Conservation (phyloP, 2,797 vertebrate genomes). For the Coregonus sp. region DNA sequence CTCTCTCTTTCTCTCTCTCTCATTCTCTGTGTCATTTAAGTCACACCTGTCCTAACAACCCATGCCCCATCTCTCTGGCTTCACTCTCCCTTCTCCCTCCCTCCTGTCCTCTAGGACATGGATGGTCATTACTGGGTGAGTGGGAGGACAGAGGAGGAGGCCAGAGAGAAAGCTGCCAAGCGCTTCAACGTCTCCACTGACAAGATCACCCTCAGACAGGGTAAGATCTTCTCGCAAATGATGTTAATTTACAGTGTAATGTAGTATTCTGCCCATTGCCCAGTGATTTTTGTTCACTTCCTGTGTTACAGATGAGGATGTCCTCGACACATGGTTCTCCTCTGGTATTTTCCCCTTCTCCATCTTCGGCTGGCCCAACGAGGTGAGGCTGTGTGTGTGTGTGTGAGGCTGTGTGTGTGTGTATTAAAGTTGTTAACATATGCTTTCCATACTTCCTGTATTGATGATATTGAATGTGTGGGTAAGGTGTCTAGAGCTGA, state of each 20-base stretch:
- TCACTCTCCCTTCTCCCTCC: not conserved
- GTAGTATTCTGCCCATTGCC: not conserved
- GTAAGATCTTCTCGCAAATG: slow-evolving; percentile 54
- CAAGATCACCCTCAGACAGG: slow-evolving; percentile 85
- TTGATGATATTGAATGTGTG: not conserved
- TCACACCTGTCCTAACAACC: not conserved
- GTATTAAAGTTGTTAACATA: too few relatives aligned
- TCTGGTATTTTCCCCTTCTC: slow-evolving; percentile 93
- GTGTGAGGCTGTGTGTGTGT: slow-evolving; percentile 5
- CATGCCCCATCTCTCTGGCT: slow-evolving; percentile 8
- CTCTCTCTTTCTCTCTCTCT: not conserved
- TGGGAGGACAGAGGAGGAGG: slow-evolving; percentile 81
- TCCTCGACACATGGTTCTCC: slow-evolving; percentile 94
- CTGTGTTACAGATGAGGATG: slow-evolving; percentile 83
- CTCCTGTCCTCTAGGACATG: slow-evolving; percentile 77
- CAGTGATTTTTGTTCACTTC: slow-evolving; percentile 18
- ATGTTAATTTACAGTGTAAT: not conserved
- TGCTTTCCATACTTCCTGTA: not conserved
- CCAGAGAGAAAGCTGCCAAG: slow-evolving; percentile 82
- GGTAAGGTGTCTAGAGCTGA: not conserved
- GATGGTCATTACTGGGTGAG: slow-evolving; percentile 91
- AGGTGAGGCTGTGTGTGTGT: slow-evolving; percentile 61
- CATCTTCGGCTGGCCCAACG: slow-evolving; percentile 90
- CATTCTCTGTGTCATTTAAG: not conserved
- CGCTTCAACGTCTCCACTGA: slow-evolving; percentile 80